phyloP scores from a whole-genome alignment of 2,888 invertebrate genomes.

The Heliconius sara region DNA sequence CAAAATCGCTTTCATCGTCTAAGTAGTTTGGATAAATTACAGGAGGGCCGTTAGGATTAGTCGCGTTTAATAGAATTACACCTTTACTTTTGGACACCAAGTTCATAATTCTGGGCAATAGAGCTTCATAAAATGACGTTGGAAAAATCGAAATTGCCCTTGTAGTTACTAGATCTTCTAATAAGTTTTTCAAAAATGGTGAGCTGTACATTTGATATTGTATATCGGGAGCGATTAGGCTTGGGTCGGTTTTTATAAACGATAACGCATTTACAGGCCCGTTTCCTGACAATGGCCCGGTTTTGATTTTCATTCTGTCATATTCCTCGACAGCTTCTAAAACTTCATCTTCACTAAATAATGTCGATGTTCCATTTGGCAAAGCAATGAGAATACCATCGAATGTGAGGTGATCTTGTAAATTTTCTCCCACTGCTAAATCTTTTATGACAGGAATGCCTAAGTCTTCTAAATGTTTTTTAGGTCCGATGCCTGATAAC shows the following conservation, averaged over 20 bases:
- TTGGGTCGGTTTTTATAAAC: constrained; percentile 81
- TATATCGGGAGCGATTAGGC: constrained; percentile 83
- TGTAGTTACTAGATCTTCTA: constrained; percentile 76
- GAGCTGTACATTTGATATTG: constrained; percentile 83
- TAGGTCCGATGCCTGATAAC: constrained; percentile 72
- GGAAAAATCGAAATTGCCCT: constrained; percentile 72
- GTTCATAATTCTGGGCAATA: constrained; percentile 83
- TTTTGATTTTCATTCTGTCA: constrained; percentile 59
- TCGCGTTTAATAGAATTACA: constrained; percentile 82
- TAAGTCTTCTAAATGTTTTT: constrained; percentile 58
- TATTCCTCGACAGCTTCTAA: constrained; percentile 70
- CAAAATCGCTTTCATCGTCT: constrained; percentile 80
- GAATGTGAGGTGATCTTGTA: constrained; percentile 74
- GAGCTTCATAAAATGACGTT: constrained; percentile 83
- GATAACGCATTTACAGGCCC: constrained; percentile 82
- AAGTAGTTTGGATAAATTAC: constrained; percentile 87
- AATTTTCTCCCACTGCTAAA: constrained; percentile 68
- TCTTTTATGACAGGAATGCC: constrained; percentile 61
- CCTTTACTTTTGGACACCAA: constrained; percentile 86
- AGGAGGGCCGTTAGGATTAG: constrained; percentile 88
- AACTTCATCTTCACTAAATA: constrained; percentile 65
- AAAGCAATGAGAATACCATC: constrained; percentile 79
- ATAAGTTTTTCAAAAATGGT: constrained; percentile 75
- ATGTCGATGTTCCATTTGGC: constrained; percentile 77
- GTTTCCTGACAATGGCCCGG: constrained; percentile 80